Base-by-base conservation (phyloP, 2,888 invertebrate genomes). In the Netelia virgata region DNA sequence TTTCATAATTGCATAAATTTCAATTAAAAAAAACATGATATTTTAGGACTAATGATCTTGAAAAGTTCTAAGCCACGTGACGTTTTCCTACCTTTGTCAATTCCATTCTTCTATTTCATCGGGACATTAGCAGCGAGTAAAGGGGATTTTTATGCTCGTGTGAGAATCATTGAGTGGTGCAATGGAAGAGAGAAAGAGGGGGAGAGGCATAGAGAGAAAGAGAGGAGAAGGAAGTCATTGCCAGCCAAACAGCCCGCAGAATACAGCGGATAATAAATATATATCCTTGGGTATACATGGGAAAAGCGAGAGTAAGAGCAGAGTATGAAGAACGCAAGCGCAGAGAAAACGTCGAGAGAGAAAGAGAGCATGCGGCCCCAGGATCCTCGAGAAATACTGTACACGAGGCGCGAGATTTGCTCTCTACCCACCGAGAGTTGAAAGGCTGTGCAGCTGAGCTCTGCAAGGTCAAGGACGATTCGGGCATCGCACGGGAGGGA, bases 401-500 rank as follows among this genome's bases (percentile, higher is more conserved):
- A 47, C 57, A 57, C 72, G 59, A 79, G 66, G 74, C 72, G 36
- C 77, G 77, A 77, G 66, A 28, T 76, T 20, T 76, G 55, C 61
- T 64, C 64, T 55, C 61, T 64, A 86, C 86, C 69, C 83, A 82
- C 83, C 84, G 76, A 79, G 72, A 84, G 84, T 28, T 86, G 86
- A 57, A 55, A 63, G 69, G 63, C 36, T 41, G 69, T 69, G 88
- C 90, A 87, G 90, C 86, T 84, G 74, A 86, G 86, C 88, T 64
- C 50, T 87, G 88, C 89, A 89, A 89, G 90, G 90, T 90, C 90
- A 90, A 90, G 90, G 90, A 91, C 91, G 87, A 89, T 87, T 87
- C 88, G 87, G 80, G 73, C 73, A 84, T 66, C 61, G 74, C 64
- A 68, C 73, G 68, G 63, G 47, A 69, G 68, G 57, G 63, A 68